A percentile compares a stretch with the other conserved stretches of the same genome.
These are phyloP conservation scores for Tenthredo scrophulariae DNA, from an alignment of 2,888 invertebrate genomes.

Conservation along the genomic window DNA sequence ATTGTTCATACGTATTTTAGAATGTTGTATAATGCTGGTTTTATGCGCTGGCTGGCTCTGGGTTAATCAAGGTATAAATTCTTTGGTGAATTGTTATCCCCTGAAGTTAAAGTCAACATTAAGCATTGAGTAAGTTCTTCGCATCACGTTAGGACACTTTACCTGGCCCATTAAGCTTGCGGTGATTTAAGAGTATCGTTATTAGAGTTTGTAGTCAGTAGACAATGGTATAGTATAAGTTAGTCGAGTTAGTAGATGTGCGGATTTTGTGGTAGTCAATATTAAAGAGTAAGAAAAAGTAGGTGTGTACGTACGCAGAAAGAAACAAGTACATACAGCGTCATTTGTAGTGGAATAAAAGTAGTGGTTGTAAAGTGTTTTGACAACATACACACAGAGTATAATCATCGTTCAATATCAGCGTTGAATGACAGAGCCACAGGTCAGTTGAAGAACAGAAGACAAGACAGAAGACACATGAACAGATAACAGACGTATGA, in stretches of 20 bases:
- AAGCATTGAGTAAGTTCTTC: background rate
- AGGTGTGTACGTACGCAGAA: slow-evolving; percentile 10
- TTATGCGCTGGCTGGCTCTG: background rate
- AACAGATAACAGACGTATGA: slow-evolving; percentile 37
- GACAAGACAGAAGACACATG: slow-evolving; percentile 18
- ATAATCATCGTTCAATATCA: slow-evolving; percentile 27
- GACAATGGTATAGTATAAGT: background rate
- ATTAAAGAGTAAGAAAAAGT: background rate
- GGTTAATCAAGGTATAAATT: background rate
- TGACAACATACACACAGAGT: slow-evolving; percentile 11
- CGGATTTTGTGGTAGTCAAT: slow-evolving; percentile 18
- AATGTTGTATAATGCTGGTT: background rate
- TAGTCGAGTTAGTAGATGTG: slow-evolving; percentile 21
- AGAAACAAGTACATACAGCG: background rate
- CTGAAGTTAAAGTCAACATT: background rate
- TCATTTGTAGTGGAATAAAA: slow-evolving; percentile 12
- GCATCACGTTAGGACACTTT: background rate
- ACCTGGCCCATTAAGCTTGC: background rate
- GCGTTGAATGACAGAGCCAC: slow-evolving; percentile 42
- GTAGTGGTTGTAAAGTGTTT: slow-evolving; percentile 31
- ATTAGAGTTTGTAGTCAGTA: background rate
- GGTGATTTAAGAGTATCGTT: background rate
- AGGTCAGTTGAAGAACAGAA: slow-evolving; percentile 42
- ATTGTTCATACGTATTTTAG: background rate
- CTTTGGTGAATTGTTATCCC: background rate